Percentiles rank a stretch among this genome's conserved stretches.
Conservation (phyloP, 2,113 vertebrate species). For the Ceyx margarethae region DNA sequence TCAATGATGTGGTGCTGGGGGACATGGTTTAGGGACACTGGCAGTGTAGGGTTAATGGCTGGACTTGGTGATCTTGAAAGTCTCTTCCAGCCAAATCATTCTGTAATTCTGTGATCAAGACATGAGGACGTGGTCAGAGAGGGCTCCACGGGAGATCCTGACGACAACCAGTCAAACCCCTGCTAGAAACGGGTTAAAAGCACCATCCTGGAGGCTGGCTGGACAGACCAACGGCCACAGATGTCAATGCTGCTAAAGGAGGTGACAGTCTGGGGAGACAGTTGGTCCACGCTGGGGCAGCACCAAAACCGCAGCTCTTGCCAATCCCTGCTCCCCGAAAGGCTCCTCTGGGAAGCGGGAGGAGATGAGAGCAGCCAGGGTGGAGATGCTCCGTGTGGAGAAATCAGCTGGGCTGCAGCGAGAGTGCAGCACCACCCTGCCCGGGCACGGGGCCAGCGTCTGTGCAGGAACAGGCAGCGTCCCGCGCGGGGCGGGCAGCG, state of each 20-base stretch:
- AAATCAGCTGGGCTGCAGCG: conserved; percentile 8
- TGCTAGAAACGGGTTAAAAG: background rate
- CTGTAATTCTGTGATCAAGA: too few relatives aligned
- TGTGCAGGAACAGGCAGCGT: background rate
- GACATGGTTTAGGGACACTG: too few relatives aligned
- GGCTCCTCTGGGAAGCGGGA: background rate
- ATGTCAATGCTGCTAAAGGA: background rate
- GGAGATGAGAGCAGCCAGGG: background rate
- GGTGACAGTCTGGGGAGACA: background rate
- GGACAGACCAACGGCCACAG: background rate
- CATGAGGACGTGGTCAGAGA: background rate
- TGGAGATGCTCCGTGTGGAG: conserved; percentile 26
- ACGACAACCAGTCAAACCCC: background rate
- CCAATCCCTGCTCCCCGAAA: fast-evolving
- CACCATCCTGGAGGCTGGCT: background rate
- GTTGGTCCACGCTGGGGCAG: background rate
- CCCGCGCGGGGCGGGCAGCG: fast-evolving
- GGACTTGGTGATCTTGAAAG: too few relatives aligned
- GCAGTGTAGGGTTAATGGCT: too few relatives aligned
- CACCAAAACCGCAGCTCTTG: background rate
- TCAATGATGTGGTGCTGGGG: background rate
- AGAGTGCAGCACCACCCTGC: conserved; percentile 26
- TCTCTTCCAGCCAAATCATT: too few relatives aligned
- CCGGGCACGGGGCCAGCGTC: background rate
- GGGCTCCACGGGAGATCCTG: background rate